Conservation (phyloP, 2,888 invertebrate species). For the Drosophila macrothrix region DNA sequence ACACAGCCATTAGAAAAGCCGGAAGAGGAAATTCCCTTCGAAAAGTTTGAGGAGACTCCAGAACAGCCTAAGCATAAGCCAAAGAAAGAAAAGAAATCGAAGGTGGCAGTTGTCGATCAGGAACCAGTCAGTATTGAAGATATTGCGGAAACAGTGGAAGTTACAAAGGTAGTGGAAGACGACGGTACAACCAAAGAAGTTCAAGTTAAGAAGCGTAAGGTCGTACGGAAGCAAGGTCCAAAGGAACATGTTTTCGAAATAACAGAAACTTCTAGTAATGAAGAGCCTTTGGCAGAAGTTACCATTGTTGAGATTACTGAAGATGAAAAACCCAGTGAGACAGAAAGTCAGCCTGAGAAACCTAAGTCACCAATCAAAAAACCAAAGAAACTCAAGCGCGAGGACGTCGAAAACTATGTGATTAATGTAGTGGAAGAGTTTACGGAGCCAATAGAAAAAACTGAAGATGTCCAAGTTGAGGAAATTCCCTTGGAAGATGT, state of each 20-base stretch:
- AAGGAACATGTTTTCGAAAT: constrained; percentile 83
- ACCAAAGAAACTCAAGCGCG: constrained; percentile 41
- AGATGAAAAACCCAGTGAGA: constrained; percentile 43
- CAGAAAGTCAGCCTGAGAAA: constrained; percentile 11
- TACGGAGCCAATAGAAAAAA: constrained; percentile 7
- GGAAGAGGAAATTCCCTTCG: neutral
- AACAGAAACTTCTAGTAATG: neutral
- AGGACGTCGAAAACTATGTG: constrained; percentile 31
- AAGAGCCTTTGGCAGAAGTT: neutral
- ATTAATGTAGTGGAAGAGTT: constrained; percentile 16
- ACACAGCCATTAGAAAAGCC: constrained; percentile 9
- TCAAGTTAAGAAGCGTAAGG: constrained; percentile 84
- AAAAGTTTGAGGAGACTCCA: constrained; percentile 52
- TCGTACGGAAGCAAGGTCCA: constrained; percentile 84
- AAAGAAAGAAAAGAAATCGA: neutral
- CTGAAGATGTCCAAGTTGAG: neutral
- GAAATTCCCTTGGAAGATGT: neutral
- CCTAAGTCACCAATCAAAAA: constrained; percentile 56
- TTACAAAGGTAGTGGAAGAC: constrained; percentile 66
- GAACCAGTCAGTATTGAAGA: constrained; percentile 54
- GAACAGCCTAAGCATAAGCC: neutral
- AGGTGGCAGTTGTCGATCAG: neutral
- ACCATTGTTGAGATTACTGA: constrained; percentile 17
- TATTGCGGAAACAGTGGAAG: constrained; percentile 72
- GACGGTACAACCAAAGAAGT: constrained; percentile 83